Conservation (phyloP, 2,888 invertebrate species). For the Coleophora deauratella region DNA sequence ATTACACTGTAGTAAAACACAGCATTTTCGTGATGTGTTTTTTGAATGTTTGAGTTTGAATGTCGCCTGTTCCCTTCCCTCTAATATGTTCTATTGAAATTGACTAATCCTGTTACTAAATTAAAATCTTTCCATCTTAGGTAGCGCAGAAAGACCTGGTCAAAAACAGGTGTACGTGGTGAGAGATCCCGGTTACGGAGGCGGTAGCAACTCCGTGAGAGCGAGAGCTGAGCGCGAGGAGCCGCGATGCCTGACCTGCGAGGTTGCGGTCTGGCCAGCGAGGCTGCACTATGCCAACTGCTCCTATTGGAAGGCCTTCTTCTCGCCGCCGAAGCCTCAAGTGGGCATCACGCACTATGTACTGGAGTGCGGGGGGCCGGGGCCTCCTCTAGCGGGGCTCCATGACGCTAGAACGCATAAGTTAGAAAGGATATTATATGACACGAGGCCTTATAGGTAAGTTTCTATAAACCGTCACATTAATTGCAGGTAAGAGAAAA, state of each 20-base stretch:
- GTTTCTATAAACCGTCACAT: no score
- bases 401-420: constrained; percentile 85
- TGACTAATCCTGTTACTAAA: no score
- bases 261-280: constrained; percentile 86
- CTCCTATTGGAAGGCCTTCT: constrained; percentile 87
- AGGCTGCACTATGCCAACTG: constrained; percentile 89
- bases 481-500: no score
- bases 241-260: constrained; percentile 91
- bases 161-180: constrained; percentile 92
- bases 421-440: constrained; percentile 84
- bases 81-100: no score
- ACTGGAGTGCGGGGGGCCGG: constrained; percentile 93
- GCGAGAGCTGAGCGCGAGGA: constrained; percentile 76
- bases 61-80: no score
- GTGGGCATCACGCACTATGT: constrained; percentile 79
- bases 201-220: constrained; percentile 61
- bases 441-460: constrained; percentile 78
- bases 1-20: no score
- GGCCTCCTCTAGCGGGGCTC: constrained; percentile 87
- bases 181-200: constrained; percentile 81
- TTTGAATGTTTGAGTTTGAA: no score
- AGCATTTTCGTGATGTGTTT: no score
- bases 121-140: constrained; percentile 28
- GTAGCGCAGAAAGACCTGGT: constrained; percentile 88
- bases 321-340: constrained; percentile 71